Evolutionary conservation across 1,140 invertebrate species (phyloP), one percentile per base, ranked within the genome.

Genomic region (Theocolax elegans): DNA sequence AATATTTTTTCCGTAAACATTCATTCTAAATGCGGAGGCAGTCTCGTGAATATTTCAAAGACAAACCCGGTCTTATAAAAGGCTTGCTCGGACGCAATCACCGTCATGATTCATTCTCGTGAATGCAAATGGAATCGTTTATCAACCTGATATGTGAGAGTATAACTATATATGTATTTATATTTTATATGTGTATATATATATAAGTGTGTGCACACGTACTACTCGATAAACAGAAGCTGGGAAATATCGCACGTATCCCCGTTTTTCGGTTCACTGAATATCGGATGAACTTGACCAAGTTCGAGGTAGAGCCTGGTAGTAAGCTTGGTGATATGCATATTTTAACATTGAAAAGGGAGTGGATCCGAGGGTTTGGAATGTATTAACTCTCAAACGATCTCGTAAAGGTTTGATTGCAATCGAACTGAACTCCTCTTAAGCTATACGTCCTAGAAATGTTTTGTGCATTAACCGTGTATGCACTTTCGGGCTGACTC

Each of bases 251-350:
- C n/a, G n/a, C n/a, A n/a, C 31, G 31, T 35, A 35, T 35, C 4
- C 10, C 31, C 10, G 31, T 4, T 35, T 35, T 35, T 4, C 4
- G 10, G 4, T 10, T 4, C 10, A 35, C 4, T 17, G 44, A 46
- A 46, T 46, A 46, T 46, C n/a, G 44, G 19, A 46, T 46, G n/a
- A 46, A 46, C n/a, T 46, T 19, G 44, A 46, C 44, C n/a, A 46
- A 19, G 3, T 19, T 17, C 17, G 2, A 3, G n/a, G 19, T 6
- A 35, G 31, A n/a, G n/a, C n/a, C 38, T 42, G 9, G 12, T 13
- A 42, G 10, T 13, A 13, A 10, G n/a, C 3, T 4, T 42, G 38
- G 2, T 10, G n/a, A 42, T n/a, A n/a, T 42, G 12, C 3, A 42
- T 42, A 10, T 42, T 42, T 42, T 42, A 42, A 13, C 2, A 42